Evolutionary conservation across 2,797 vertebrate genomes (phyloP), one percentile per base, ranked within the genome.

Genomic region (Eulemur coronatus): DNA sequence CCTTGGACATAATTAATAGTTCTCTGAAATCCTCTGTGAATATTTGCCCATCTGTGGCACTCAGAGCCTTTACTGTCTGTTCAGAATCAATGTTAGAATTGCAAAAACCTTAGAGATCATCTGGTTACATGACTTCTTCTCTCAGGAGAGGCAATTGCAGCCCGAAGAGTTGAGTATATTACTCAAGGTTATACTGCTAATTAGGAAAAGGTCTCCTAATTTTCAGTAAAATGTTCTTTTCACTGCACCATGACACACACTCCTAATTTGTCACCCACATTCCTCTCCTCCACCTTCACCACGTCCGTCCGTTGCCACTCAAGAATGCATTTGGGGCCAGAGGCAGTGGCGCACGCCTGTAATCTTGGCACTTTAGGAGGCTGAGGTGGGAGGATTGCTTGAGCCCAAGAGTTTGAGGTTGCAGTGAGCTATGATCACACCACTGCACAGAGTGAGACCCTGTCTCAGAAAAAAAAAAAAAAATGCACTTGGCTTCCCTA

Each of bases 21-120:
- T 95, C 78, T 88, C 52, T 63, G 22, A 95, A 92, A 48, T 70
- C 35, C n/a, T 84, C 73, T 75, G 81, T 92, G 96, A 90, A 28
- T 94, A 89, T 85, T 76, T 94, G 24, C 38, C 73, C 79, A 81
- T 73, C 88, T 65, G 7, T 4, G 46, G 63, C 48, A 30, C 14
- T 43, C 46, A 33, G 43, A 91, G 85, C n/a, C 50, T 63, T 84
- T 33, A 50, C 20, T 50, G 8, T n/a, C 38, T 26, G 18, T 80
- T 81, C 89, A 61, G 52, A 88, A 85, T 69, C 46, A 61, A 35
- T 38, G 14, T 80, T 59, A 20, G 35, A 94, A n/a, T 33, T 30
- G 28, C n/a, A 81, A 85, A 94, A 92, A 33, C 33, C 89, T 70
- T 76, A 22, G 59, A 90, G 24, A 80, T 35, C 13, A n/a, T 73